These are phyloP conservation scores for Exocentrus adspersus DNA, from an alignment of 2,888 invertebrate genomes.

Conservation along the genomic window DNA sequence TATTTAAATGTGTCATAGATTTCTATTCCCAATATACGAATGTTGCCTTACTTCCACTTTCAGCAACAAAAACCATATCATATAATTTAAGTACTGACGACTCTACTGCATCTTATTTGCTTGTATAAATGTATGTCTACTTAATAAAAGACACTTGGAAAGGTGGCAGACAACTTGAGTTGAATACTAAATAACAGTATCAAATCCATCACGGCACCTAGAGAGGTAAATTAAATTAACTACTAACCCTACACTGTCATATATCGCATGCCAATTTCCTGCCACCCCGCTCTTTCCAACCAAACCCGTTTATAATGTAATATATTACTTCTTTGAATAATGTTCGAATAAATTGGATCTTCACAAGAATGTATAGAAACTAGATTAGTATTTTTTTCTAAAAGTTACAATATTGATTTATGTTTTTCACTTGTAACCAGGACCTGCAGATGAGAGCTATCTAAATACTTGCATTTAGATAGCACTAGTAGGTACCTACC, in stretches of 20 bases:
- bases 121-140: slow-evolving; percentile 50
- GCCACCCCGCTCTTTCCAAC: slow-evolving; percentile 38
- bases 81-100: slow-evolving; percentile 11
- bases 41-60: neutral
- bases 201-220: slow-evolving; percentile 56
- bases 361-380: slow-evolving; percentile 4
- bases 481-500: too few relatives aligned
- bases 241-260: slow-evolving; percentile 55
- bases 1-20: too few relatives aligned
- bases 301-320: slow-evolving; percentile 42
- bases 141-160: slow-evolving; percentile 42
- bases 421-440: too few relatives aligned
- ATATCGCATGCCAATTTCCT: slow-evolving; percentile 59
- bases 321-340: slow-evolving; percentile 40
- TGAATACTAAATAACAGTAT: slow-evolving; percentile 51
- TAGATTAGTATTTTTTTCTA: too few relatives aligned
- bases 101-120: slow-evolving; percentile 41
- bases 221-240: slow-evolving; percentile 56
- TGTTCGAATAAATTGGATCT: slow-evolving; percentile 36
- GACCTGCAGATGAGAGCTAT: too few relatives aligned
- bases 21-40: too few relatives aligned
- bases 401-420: too few relatives aligned
- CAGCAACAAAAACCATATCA: slow-evolving; percentile 2
- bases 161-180: slow-evolving; percentile 33
- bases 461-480: too few relatives aligned